A percentile compares a stretch with the other conserved stretches of the same genome.
Evolutionary conservation across 2,888 invertebrate species (phyloP).

Genomic region (Dryobotodes eremita): DNA sequence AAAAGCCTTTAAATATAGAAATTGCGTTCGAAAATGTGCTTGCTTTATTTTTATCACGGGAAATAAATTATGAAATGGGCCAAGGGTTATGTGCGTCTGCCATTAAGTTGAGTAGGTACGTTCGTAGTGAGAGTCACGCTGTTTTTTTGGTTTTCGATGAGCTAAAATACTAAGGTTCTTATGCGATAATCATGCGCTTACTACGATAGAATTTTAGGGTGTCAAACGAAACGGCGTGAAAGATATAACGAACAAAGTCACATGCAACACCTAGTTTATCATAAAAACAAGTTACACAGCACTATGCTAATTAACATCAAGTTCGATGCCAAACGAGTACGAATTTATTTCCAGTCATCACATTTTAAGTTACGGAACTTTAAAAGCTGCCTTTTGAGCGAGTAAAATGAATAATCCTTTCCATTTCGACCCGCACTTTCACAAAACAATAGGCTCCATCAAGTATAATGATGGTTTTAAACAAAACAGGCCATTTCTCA

Average conservation of each 20-base stretch:
- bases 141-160: constrained; percentile 3
- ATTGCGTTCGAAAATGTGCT: constrained; percentile 65
- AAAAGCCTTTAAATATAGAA: constrained; percentile 63
- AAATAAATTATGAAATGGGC: constrained; percentile 66
- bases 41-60: constrained; percentile 65
- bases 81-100: constrained; percentile 61
- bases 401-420: constrained; percentile 88
- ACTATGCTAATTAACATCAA: constrained; percentile 54
- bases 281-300: constrained; percentile 28
- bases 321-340: constrained; percentile 67
- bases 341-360: constrained; percentile 81
- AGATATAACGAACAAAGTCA: background rate
- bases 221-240: background rate
- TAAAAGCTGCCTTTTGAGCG: constrained; percentile 80
- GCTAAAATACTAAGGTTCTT: constrained; percentile 1
- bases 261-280: background rate
- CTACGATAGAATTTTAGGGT: no score
- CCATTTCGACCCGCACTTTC: constrained; percentile 81
- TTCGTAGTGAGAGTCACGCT: constrained; percentile 21
- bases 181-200: background rate
- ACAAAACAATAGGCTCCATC: constrained; percentile 87
- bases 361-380: constrained; percentile 75
- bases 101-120: constrained; percentile 56
- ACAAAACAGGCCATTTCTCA: constrained; percentile 86
- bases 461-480: constrained; percentile 87